Evolutionary conservation across 2,797 vertebrate genomes (phyloP), one percentile per base, ranked within the genome.

Genomic region (Chiloscyllium punctatum): DNA sequence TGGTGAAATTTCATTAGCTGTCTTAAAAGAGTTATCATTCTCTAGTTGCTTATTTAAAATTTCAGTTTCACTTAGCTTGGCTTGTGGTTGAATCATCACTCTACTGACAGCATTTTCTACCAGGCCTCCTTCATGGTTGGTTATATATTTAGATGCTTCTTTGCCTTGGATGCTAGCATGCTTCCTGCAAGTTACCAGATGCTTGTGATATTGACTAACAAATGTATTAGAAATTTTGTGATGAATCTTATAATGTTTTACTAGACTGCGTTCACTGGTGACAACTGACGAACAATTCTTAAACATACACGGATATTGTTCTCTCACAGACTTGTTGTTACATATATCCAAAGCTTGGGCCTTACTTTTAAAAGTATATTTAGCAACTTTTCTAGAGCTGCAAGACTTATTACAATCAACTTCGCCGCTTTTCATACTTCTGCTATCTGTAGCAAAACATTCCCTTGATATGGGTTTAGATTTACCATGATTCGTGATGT

Each of bases 281-380:
- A 99, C 98, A 79, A 99, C 98, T 0, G 98, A 98, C 0, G 98
- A 98, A 23, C 99, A 99, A 6, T 99, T 99, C 96, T 99, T 98
- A 96, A 99, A 98, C 99, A 99, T 99, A 96, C 99, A 99, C 0
- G 99, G 99, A 96, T 99, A 99, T 21, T 99, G 99, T 33, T 99
- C 94, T 77, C 48, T 97, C 62, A 98, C 97, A 96, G 98, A 98
- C 72, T 97, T 98, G 96, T 98, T 99, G 0, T 98, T 98, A 96
- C 99, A 99, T 96, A 99, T 98, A 0, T 98, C 98, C 4, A 98
- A 97, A 11, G 99, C 99, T 86, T 99, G 98, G 0, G 98, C 98
- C 96, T 98, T 98, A 51, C 98, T 97, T 97, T 99, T 99, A 96
- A 99, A 97, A 9, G 98, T 98, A 96, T 98, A 99, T 97, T 98